Base-by-base conservation (phyloP, 1,140 invertebrate genomes). In the Drosophila malerkotliana region DNA sequence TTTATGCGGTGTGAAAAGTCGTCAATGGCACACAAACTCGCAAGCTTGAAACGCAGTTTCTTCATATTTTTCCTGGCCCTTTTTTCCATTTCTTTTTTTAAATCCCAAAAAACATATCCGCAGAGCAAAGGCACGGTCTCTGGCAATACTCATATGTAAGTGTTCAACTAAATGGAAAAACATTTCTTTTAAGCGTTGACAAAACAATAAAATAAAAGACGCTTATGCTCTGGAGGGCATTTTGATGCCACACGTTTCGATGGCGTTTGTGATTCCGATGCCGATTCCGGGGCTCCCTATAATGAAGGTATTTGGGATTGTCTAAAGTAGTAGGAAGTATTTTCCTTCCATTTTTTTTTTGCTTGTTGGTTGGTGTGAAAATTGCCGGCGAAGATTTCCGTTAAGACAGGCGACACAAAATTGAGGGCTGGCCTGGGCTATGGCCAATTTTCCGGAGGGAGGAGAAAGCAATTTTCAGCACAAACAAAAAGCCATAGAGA, bases 171-270 rank as follows among this genome's bases (percentile, higher is more conserved):
- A 87, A 87, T 87, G 83, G 83, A 87, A 87, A 82, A 88, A 74
- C 83, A 88, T 88, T 87, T 87, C 79, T 87, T 79, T 87, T 88
- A 87, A 87, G 83, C 83, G 79, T 83, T 87, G 83, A 83, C 79
- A 88, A 79, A 87, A 87, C 83, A 87, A 87, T 87, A 79, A 87
- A 88, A 88, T 79, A 79, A 87, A 87, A 82, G 74, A 87, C 74
- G 57, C 69, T 88, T 82, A 75, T 85, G 81, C 81, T 84, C 77
- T 18, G 58, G 82, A 75, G 76, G 56, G 72, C 51, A 54, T 71
- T 78, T 62, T 49, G 44, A 56, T 78, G 63, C 69, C 49, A 49
- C 53, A 56, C 75, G 61, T 82, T 56, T 64, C 61, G 75, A 83
- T 83, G 34, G 55, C 68, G 49, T 71, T 68, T 71, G 66, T 56